Conservation (phyloP, 2,888 invertebrate genomes). For the Rhamnusium bicolor region DNA sequence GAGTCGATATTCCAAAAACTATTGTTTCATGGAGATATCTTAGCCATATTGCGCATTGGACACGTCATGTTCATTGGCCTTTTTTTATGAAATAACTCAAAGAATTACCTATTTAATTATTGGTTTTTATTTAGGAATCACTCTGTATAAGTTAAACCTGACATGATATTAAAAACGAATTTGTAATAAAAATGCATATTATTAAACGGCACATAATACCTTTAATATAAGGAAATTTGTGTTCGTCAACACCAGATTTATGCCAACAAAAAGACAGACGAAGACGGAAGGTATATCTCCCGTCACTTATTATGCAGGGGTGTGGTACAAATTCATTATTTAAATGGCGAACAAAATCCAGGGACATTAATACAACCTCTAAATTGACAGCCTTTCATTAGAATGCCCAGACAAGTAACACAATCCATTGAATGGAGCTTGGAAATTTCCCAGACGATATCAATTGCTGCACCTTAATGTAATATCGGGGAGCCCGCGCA, state of each 20-base stretch:
- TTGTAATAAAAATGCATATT: conserved; percentile 17
- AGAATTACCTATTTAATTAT: too few species aligned
- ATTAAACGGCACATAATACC: conserved; percentile 17
- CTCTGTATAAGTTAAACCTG: too few species aligned
- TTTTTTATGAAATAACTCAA: too few species aligned
- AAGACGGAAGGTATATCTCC: conserved; percentile 20
- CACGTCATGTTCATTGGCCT: too few species aligned
- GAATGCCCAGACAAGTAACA: conserved; percentile 33
- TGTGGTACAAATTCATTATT: conserved; percentile 29
- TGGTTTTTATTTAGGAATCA: too few species aligned
- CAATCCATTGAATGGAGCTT: conserved; percentile 30
- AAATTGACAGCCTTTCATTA: conserved; percentile 34
- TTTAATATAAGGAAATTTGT: conserved; percentile 24
- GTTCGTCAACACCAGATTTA: conserved; percentile 27
- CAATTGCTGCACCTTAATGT: conserved; percentile 58
- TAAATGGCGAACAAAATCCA: conserved; percentile 33
- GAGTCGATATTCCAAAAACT: too few species aligned
- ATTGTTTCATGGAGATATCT: too few species aligned
- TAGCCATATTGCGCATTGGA: too few species aligned
- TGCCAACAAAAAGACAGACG: conserved; percentile 4
- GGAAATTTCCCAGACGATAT: conserved; percentile 53
- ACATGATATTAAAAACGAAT: neutral
- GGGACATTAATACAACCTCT: conserved; percentile 29
- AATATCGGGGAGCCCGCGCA: conserved; percentile 55
- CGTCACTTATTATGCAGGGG: conserved; percentile 13